These are phyloP conservation scores for Brenthis hecate DNA, from an alignment of 2,888 invertebrate species.

Conservation along the genomic window DNA sequence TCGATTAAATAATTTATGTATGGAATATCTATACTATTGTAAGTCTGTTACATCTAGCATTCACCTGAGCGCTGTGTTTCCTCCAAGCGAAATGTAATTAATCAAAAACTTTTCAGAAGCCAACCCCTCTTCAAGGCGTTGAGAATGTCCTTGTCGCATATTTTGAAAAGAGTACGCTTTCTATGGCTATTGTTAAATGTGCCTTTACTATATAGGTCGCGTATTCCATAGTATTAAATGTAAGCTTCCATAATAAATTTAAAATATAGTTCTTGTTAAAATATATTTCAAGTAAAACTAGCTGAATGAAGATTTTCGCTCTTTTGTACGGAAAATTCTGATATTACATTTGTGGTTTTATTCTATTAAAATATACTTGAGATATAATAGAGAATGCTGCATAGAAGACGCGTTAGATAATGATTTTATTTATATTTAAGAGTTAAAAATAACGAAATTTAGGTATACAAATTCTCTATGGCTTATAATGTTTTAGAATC, in stretches of 20 bases:
- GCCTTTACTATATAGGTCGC: constrained; percentile 24
- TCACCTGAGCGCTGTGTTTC: constrained; percentile 67
- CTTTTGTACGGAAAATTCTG: too few relatives aligned
- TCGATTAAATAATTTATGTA: too few relatives aligned
- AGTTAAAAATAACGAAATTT: too few relatives aligned
- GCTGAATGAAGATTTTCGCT: too few relatives aligned
- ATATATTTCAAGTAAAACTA: neutral
- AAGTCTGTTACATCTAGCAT: constrained; percentile 58
- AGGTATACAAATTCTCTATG: too few relatives aligned
- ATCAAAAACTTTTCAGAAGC: constrained; percentile 75
- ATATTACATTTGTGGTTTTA: too few relatives aligned
- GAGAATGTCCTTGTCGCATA: constrained; percentile 41
- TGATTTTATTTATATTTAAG: too few relatives aligned
- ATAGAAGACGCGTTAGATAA: too few relatives aligned
- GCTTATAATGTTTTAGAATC: too few relatives aligned
- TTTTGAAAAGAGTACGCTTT: constrained; percentile 39
- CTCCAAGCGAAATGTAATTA: constrained; percentile 76
- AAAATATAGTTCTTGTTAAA: neutral
- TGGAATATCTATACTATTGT: constrained; percentile 41
- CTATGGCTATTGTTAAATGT: constrained; percentile 30
- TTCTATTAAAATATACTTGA: too few relatives aligned
- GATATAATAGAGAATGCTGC: too few relatives aligned
- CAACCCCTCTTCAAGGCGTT: constrained; percentile 35
- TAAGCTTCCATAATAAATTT: neutral
- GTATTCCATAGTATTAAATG: constrained; percentile 2